These are phyloP conservation scores for Pyxicephalus adspersus DNA, from an alignment of 2,113 vertebrate species.

Conservation along the genomic window DNA sequence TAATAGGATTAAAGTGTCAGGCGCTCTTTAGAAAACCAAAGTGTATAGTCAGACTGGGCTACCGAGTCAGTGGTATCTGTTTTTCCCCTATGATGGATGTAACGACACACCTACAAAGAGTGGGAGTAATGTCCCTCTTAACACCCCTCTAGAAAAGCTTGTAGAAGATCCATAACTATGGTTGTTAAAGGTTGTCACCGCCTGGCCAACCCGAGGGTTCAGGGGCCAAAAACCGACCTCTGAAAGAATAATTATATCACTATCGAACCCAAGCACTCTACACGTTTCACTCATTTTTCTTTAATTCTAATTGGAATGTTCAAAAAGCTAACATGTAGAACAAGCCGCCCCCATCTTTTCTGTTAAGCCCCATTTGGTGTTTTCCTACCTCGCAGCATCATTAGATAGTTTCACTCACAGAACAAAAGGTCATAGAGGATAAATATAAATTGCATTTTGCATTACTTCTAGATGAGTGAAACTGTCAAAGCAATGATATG, in stretches of 20 bases:
- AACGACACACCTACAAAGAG: slow-evolving; percentile 70
- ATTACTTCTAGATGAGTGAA: slow-evolving; percentile 99
- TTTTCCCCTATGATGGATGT: slow-evolving; percentile 68
- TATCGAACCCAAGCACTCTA: slow-evolving; percentile 66
- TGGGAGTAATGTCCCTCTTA: slow-evolving; percentile 64
- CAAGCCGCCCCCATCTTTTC: slow-evolving; percentile 74
- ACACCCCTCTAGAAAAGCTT: slow-evolving; percentile 57
- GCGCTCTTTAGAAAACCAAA: slow-evolving; percentile 68
- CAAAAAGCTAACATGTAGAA: slow-evolving; percentile 76
- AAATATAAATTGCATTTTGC: slow-evolving; percentile 98
- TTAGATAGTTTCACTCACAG: slow-evolving; percentile 83
- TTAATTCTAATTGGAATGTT: slow-evolving; percentile 78
- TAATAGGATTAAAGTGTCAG: slow-evolving; percentile 75
- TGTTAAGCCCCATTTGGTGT: slow-evolving; percentile 75
- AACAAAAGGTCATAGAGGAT: slow-evolving; percentile 89
- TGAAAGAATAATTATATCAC: slow-evolving; percentile 75
- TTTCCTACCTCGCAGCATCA: slow-evolving; percentile 72
- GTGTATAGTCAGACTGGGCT: slow-evolving; percentile 61
- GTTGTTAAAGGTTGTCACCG: slow-evolving; percentile 66
- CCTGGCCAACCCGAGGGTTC: slow-evolving; percentile 71
- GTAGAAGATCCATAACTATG: slow-evolving; percentile 70
- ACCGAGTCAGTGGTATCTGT: slow-evolving; percentile 62
- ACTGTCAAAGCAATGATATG: slow-evolving; percentile 97
- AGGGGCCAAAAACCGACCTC: slow-evolving; percentile 72
- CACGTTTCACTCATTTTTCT: slow-evolving; percentile 75